A percentile compares a stretch with the other conserved stretches of the same genome.
Evolutionary conservation across 2,797 vertebrate genomes (phyloP).

Genomic region (Phaenicophaeus curvirostris): DNA sequence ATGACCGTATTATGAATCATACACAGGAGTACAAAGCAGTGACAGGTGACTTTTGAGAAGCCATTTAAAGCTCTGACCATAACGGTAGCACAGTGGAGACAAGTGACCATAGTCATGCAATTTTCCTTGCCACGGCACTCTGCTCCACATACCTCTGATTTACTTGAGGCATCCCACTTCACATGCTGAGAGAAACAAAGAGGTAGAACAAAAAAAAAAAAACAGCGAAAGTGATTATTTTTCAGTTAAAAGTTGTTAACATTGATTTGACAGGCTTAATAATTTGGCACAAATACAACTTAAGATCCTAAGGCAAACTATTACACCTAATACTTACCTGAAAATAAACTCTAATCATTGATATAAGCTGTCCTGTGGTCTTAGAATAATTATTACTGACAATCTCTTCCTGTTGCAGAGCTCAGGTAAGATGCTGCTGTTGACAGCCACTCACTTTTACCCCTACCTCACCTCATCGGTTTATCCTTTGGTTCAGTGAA

Average conservation of each 20-base stretch:
- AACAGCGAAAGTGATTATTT: neutral
- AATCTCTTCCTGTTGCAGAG: neutral
- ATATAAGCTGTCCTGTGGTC: neutral
- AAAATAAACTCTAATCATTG: neutral
- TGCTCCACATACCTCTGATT: neutral
- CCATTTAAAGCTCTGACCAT: neutral
- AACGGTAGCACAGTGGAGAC: neutral
- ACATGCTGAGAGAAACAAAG: neutral
- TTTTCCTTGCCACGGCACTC: neutral
- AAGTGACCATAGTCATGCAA: neutral
- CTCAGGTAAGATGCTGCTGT: neutral
- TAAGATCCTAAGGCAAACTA: neutral
- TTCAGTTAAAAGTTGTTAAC: neutral
- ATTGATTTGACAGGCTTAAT: neutral
- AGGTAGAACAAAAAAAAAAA: neutral
- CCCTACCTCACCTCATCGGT: neutral
- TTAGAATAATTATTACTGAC: neutral
- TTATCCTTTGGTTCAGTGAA: neutral
- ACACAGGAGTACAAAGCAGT: neutral
- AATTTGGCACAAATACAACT: neutral
- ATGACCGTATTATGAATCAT: neutral
- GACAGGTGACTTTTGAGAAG: neutral
- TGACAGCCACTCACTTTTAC: neutral
- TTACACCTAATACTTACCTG: neutral
- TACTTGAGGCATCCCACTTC: neutral